Evolutionary conservation across 1,140 invertebrate genomes (phyloP), one percentile per base, ranked within the genome.

Genomic region (Oscheius sp.): DNA sequence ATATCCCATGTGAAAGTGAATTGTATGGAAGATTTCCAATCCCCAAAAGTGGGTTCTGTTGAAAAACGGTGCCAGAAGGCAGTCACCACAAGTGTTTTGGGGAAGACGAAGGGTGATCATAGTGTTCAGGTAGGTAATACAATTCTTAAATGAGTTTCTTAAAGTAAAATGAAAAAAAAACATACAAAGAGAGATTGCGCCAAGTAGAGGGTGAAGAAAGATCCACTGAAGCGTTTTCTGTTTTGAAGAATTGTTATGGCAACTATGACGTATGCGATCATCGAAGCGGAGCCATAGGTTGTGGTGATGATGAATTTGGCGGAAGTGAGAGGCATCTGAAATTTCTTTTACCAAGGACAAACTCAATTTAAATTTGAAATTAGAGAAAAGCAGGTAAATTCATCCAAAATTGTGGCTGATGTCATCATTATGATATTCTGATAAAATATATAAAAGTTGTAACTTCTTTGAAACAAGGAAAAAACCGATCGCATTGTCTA

Each of bases 61-160:
- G 49, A 55, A 55, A 4, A 55, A 20, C 4, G 49, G 49, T 13
- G 49, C 49, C 49, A 55, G 49, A 23, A 26, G 15, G 28, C 49
- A 55, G 49, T 55, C 28, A 15, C 28, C 15, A 23, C 49, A 55
- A 7, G 49, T 55, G 49, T 55, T 55, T 26, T 55, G 49, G 49
- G 49, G 49, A 7, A 55, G 49, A 7, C 49, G 15, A 15, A 55
- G 28, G 49, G 49, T 55, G 49, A 55, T 26, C 49, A 55, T 55
- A 13, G 49, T 20, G 23, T 55, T 55, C 15, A 55, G 28, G 28
- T 55, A 55, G 7, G 49, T 55, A 15, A 55, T 4, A 55, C 49
- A 55, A 26, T 55, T 55, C 49, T 55, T 15, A 55, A 55, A 26
- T n/a, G n/a, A n/a, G n/a, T n/a, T n/a, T n/a, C n/a, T n/a, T n/a